Percentiles rank a stretch among this genome's conserved stretches.
Conservation (phyloP, 2,113 vertebrate species). For the Shinisaurus crocodilurus region DNA sequence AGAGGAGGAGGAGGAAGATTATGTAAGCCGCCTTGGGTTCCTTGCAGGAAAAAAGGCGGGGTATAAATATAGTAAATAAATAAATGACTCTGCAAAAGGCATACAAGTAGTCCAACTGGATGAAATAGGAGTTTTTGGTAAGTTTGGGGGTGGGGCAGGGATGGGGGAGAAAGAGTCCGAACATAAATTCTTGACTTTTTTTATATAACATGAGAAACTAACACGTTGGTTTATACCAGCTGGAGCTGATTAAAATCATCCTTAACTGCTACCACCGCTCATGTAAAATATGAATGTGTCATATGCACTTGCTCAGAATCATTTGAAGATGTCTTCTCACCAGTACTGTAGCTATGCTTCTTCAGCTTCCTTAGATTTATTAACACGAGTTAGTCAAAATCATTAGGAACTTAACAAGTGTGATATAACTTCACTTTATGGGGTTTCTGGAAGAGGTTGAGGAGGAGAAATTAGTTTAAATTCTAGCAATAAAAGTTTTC, state of each 20-base stretch:
- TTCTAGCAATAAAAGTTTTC: neutral
- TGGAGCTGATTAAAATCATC: neutral
- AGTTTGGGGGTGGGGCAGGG: neutral
- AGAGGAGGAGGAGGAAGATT: too few relatives aligned
- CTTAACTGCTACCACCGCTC: neutral
- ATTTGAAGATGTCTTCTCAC: neutral
- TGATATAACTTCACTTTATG: neutral
- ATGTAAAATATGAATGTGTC: neutral
- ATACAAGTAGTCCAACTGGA: neutral
- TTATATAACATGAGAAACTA: neutral
- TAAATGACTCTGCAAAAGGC: neutral
- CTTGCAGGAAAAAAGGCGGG: too few relatives aligned
- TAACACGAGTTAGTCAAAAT: neutral
- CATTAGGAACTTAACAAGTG: neutral
- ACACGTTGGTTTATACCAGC: neutral
- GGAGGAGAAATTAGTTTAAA: neutral
- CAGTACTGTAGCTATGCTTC: neutral
- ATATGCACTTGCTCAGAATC: neutral
- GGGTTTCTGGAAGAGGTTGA: neutral
- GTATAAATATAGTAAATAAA: too few relatives aligned
- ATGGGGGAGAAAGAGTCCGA: neutral
- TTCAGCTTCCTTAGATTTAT: neutral
- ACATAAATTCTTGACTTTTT: too few relatives aligned
- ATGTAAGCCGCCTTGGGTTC: too few relatives aligned
- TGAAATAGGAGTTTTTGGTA: neutral